Conservation (phyloP, 64 coral and sea anemone species). For the Dendrophyllia cribrosa region DNA sequence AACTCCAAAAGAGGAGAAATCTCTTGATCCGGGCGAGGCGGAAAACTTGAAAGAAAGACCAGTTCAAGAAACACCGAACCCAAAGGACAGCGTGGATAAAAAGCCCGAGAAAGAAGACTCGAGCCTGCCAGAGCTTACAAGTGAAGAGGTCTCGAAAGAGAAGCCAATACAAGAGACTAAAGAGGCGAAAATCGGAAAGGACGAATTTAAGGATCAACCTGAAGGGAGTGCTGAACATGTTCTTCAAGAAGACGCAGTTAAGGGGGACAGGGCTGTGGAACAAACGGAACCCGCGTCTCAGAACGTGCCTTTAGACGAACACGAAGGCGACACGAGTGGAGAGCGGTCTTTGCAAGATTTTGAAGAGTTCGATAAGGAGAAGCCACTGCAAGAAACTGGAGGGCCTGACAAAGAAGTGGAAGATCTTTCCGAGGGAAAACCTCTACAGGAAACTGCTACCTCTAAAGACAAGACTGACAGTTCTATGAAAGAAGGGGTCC, state of each 20-base stretch:
- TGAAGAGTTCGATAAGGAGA: background rate
- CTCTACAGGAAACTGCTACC: background rate
- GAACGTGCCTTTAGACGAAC: background rate
- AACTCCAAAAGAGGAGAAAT: background rate
- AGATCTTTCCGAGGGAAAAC: background rate
- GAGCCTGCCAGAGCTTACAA: too few relatives aligned
- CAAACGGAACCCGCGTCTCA: too few relatives aligned
- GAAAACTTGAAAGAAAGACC: background rate
- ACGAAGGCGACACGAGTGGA: background rate
- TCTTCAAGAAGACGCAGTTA: conserved; percentile 6
- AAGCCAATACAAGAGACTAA: background rate
- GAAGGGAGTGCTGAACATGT: background rate
- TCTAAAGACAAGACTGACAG: background rate
- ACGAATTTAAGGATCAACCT: background rate
- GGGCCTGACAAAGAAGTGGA: background rate
- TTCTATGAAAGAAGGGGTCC: background rate
- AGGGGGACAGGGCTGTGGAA: too few relatives aligned
- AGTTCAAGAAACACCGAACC: background rate
- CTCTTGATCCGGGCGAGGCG: background rate
- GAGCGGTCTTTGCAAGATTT: background rate
- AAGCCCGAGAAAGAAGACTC: background rate
- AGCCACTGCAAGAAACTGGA: background rate
- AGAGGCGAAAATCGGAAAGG: background rate
- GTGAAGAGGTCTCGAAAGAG: background rate
- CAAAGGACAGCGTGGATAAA: conserved; percentile 1